Conservation (phyloP, 1,140 invertebrate species). For the Melitaea cinxia region DNA sequence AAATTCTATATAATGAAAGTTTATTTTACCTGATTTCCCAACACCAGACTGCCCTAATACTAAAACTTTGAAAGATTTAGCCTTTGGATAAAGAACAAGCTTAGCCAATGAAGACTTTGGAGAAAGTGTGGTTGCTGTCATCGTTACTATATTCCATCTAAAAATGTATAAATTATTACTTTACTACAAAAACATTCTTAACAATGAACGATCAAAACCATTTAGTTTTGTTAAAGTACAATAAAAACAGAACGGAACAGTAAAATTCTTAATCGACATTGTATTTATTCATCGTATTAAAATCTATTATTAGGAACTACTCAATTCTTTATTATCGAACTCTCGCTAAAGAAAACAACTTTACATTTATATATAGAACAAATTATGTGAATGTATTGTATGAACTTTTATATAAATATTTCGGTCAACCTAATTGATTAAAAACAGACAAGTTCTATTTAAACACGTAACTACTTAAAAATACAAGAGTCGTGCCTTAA, state of each 20-base stretch:
- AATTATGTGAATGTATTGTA: too few relatives aligned
- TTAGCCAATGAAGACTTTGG: constrained; percentile 85
- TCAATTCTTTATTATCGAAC: too few relatives aligned
- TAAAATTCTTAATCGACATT: too few relatives aligned
- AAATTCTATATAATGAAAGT: background rate
- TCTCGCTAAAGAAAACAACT: too few relatives aligned
- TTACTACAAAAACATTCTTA: background rate
- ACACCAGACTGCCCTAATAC: constrained; percentile 89
- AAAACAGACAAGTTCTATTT: background rate
- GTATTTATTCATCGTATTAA: background rate
- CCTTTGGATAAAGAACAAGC: constrained; percentile 83
- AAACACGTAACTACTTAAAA: background rate
- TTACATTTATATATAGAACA: too few relatives aligned
- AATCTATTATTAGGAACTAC: too few relatives aligned
- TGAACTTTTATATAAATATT: too few relatives aligned
- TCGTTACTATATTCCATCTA: constrained; percentile 45
- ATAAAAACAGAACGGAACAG: too few relatives aligned
- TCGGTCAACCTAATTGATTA: background rate
- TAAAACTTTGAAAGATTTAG: constrained; percentile 87
- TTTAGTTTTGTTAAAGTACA: too few relatives aligned
- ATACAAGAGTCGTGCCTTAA: too few relatives aligned
- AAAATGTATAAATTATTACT: background rate
- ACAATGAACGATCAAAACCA: background rate
- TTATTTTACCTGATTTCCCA: constrained; percentile 87
- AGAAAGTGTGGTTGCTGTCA: constrained; percentile 82